phyloP scores from a whole-genome alignment of 2,888 invertebrate species.

The Drosophila hamatofila region DNA sequence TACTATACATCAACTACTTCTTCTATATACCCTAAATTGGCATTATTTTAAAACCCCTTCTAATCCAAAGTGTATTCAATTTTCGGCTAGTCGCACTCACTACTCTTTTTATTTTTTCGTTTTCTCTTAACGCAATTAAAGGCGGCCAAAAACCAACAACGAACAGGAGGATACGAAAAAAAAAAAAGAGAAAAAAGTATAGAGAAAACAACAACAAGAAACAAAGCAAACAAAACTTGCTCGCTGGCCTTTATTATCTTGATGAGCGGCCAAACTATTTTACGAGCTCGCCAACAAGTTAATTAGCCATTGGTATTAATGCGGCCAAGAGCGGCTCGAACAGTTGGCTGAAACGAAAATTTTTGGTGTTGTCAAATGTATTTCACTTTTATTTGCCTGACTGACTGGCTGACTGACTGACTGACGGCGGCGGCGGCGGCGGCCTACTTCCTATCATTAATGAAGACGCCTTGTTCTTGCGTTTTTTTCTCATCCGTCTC shows the following conservation, averaged over 20 bases:
- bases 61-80: not conserved
- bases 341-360: conserved; percentile 68
- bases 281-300: conserved; percentile 80
- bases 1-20: not conserved
- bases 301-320: conserved; percentile 77
- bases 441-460: conserved; percentile 63
- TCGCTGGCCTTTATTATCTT: conserved; percentile 69
- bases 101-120: not conserved
- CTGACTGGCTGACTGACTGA: conserved; percentile 10
- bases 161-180: conserved; percentile 33
- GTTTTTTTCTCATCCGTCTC: conserved; percentile 19
- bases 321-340: conserved; percentile 48
- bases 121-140: conserved; percentile 51
- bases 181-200: not conserved
- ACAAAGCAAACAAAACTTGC: conserved; percentile 46
- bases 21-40: not conserved
- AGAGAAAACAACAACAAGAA: conserved; percentile 7
- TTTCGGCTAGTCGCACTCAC: not conserved
- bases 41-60: not conserved
- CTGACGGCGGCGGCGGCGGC: too few relatives aligned
- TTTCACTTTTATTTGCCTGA: conserved; percentile 43
- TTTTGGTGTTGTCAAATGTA: conserved; percentile 72
- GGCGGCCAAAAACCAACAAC: conserved; percentile 37
- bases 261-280: conserved; percentile 78
- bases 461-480: conserved; percentile 55